These are phyloP conservation scores for Drosophila nr. medialis DNA, from an alignment of 2,888 invertebrate genomes.

Conservation along the genomic window DNA sequence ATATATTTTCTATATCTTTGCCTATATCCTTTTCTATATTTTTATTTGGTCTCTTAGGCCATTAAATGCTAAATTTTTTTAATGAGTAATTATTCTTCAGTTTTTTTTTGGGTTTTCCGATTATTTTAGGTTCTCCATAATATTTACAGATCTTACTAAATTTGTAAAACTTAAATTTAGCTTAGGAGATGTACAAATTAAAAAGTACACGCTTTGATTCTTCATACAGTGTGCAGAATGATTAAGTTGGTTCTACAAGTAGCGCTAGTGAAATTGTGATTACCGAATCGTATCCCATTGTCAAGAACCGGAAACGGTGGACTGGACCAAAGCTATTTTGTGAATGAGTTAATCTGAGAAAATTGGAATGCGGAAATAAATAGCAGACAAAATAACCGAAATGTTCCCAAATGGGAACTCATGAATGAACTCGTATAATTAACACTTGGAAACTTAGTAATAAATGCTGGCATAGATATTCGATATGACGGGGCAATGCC, in stretches of 20 bases:
- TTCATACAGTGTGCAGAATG: conserved; percentile 29
- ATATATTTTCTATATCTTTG: background rate
- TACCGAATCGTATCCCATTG: conserved; percentile 12
- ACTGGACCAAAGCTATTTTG: conserved; percentile 11
- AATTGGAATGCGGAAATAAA: conserved; percentile 56
- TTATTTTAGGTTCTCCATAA: background rate
- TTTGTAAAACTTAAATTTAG: background rate
- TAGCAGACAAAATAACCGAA: conserved; percentile 21
- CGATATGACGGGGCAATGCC: conserved; percentile 59
- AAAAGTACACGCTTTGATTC: background rate
- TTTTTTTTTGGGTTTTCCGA: background rate
- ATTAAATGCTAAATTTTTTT: too few relatives aligned
- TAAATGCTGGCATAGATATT: conserved; percentile 48
- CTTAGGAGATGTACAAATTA: background rate
- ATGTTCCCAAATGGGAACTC: conserved; percentile 26
- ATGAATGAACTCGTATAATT: conserved; percentile 57
- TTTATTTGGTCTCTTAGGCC: background rate
- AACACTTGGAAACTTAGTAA: conserved; percentile 37
- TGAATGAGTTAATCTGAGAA: conserved; percentile 35
- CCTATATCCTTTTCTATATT: background rate
- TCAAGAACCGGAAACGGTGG: conserved; percentile 36
- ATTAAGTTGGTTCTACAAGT: conserved; percentile 9
- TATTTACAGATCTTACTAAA: background rate
- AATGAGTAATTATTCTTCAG: background rate
- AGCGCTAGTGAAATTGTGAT: conserved; percentile 1